Conservation (phyloP, 2,888 invertebrate genomes). For the Ophion ellenae region DNA sequence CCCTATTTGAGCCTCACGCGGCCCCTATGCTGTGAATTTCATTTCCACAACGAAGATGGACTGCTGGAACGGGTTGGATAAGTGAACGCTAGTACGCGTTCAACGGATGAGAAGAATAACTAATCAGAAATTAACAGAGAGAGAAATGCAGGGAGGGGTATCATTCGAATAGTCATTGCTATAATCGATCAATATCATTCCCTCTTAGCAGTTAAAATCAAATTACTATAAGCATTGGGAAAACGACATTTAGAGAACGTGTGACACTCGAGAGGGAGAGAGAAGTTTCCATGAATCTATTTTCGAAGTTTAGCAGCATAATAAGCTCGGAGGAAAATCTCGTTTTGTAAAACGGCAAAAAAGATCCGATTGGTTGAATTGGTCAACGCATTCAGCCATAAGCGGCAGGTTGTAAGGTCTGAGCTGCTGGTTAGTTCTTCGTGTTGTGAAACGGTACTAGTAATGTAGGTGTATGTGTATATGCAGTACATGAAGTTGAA, state of each 20-base stretch:
- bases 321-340: conserved; percentile 39
- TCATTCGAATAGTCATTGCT: not conserved
- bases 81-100: conserved; percentile 22
- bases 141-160: not conserved
- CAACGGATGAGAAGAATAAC: conserved; percentile 33
- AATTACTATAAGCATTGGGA: conserved; percentile 4
- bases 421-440: no score
- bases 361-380: no score
- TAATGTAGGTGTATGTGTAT: no score
- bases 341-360: not conserved
- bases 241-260: conserved; percentile 4
- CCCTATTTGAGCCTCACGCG: no score
- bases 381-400: no score
- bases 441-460: no score
- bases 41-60: not conserved
- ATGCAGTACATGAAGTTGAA: not conserved
- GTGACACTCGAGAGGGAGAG: not conserved
- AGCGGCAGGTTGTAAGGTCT: no score
- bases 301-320: no score
- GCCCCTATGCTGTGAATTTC: not conserved
- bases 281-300: no score
- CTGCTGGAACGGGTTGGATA: not conserved
- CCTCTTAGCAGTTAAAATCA: conserved; percentile 24
- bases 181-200: conserved; percentile 28
- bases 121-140: conserved; percentile 23